Evolutionary conservation across 2,797 vertebrate species (phyloP).

Genomic region (Sebastes taczanowskii): DNA sequence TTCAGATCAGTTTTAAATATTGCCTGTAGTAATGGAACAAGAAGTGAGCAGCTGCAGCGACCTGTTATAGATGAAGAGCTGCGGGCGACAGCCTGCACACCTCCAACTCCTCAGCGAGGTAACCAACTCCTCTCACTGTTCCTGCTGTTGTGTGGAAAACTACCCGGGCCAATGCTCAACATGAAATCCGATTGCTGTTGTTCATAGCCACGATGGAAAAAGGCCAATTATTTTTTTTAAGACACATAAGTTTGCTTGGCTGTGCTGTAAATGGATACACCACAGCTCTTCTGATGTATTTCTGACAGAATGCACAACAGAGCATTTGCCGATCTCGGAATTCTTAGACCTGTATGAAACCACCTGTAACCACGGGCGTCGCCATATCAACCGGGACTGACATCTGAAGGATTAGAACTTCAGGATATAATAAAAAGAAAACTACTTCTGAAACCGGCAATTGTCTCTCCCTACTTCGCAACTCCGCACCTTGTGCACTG

Average conservation of each 20-base stretch:
- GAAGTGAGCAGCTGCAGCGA: not conserved
- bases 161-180: not conserved
- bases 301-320: not conserved
- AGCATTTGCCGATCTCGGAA: not conserved
- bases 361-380: not conserved
- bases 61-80: not conserved
- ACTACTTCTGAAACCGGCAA: not conserved
- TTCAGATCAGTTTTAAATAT: not conserved
- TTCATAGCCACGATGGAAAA: not conserved
- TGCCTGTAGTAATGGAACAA: too few species aligned
- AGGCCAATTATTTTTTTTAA: not conserved
- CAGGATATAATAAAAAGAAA: not conserved
- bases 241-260: not conserved
- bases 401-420: not conserved
- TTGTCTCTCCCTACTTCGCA: not conserved
- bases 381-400: not conserved
- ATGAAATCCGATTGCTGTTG: not conserved
- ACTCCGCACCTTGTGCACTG: not conserved
- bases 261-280: not conserved
- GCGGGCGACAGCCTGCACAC: not conserved
- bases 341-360: not conserved
- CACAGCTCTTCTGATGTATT: not conserved
- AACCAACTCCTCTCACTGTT: not conserved
- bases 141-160: not conserved
- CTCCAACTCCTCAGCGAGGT: not conserved